Conservation (phyloP, 1,140 invertebrate genomes). For the Nomia melanderi region DNA sequence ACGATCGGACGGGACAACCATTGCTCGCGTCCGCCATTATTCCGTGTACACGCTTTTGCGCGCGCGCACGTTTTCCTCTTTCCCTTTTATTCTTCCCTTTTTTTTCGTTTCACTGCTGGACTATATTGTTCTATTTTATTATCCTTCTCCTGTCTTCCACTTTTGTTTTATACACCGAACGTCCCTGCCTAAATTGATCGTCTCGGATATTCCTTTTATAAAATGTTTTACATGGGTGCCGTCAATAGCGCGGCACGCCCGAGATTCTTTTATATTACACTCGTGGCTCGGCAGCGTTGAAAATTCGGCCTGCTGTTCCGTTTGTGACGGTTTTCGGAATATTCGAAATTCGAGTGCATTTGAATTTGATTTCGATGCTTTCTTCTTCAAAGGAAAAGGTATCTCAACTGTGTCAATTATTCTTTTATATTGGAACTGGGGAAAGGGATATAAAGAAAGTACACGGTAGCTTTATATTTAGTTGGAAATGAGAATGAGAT, state of each 20-base stretch:
- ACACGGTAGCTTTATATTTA: too few species aligned
- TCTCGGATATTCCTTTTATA: neutral
- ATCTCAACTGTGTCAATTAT: too few species aligned
- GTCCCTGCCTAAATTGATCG: constrained; percentile 12
- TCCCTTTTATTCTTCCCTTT: neutral
- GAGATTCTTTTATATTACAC: too few species aligned
- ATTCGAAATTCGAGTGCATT: too few species aligned
- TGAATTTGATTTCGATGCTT: too few species aligned
- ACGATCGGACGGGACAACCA: constrained; percentile 45
- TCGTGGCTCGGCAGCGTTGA: too few species aligned
- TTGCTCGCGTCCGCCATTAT: constrained; percentile 47
- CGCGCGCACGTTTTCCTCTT: neutral
- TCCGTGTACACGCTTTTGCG: constrained; percentile 17
- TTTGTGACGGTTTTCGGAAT: too few species aligned
- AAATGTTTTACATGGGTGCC: neutral
- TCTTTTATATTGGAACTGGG: too few species aligned
- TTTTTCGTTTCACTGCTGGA: neutral
- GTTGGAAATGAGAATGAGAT: too few species aligned
- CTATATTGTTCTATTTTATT: constrained; percentile 17
- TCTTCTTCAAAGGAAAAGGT: too few species aligned
- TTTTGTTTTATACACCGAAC: constrained; percentile 9
- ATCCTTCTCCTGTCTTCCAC: neutral
- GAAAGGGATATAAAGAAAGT: too few species aligned
- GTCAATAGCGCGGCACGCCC: neutral
- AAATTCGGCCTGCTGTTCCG: too few species aligned